Conservation (phyloP, 1,140 invertebrate genomes). For the Sarcophaga bullata region DNA sequence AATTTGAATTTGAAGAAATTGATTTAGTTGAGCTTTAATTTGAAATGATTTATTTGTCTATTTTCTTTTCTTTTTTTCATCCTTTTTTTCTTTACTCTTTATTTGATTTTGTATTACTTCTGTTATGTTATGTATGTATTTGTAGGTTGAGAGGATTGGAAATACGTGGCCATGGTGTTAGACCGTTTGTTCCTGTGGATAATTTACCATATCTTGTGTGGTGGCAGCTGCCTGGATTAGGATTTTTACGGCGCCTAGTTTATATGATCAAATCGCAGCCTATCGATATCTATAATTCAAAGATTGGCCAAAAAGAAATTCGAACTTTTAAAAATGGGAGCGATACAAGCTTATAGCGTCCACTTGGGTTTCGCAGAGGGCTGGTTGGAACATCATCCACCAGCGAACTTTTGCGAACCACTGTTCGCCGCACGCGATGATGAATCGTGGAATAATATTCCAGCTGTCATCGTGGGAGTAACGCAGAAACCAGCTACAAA, state of each 20-base stretch:
- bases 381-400: constrained; percentile 64
- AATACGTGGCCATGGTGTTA: constrained; percentile 96
- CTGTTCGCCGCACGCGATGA: constrained; percentile 65
- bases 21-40: too few relatives aligned
- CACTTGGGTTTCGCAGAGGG: constrained; percentile 65
- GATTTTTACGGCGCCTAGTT: constrained; percentile 92
- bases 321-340: constrained; percentile 87
- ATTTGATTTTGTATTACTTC: constrained; percentile 21
- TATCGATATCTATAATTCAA: constrained; percentile 91
- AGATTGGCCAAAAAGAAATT: constrained; percentile 91
- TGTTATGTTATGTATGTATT: constrained; percentile 6
- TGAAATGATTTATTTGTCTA: constrained; percentile 24
- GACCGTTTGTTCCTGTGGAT: constrained; percentile 97
- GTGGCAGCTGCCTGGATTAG: constrained; percentile 93
- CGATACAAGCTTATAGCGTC: constrained; percentile 74
- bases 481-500: constrained; percentile 16
- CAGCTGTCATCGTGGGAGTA: constrained; percentile 42
- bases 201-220: constrained; percentile 93
- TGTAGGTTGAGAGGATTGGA: constrained; percentile 97
- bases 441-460: constrained; percentile 65
- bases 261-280: constrained; percentile 95
- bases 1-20: not conserved
- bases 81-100: too few relatives aligned
- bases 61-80: too few relatives aligned
- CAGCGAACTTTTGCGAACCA: constrained; percentile 65